A percentile compares a stretch with the other conserved stretches of the same genome.
These are phyloP conservation scores for Smithornis capensis DNA, from an alignment of 2,113 vertebrate genomes.

Conservation along the genomic window DNA sequence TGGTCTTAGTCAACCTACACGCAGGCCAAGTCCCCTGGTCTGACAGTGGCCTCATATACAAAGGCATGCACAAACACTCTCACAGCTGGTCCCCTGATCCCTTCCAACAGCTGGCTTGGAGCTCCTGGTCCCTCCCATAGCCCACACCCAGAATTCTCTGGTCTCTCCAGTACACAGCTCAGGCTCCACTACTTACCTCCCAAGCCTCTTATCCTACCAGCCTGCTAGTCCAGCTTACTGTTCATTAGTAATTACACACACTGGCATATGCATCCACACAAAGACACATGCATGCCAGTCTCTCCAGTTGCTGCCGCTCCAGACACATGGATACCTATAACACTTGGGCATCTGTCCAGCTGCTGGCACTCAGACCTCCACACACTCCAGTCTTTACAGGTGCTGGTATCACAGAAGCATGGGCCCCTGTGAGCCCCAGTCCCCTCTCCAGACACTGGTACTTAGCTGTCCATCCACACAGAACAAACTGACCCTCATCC, in stretches of 20 bases:
- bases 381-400: not conserved
- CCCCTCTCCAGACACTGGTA: not conserved
- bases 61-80: not conserved
- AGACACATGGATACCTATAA: not conserved
- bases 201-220: not conserved
- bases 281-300: accelerated
- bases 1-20: not conserved
- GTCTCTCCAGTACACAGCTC: not conserved
- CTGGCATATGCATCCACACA: not conserved
- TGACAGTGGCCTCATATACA: accelerated
- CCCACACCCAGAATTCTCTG: not conserved
- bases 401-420: not conserved
- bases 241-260: not conserved
- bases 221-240: not conserved
- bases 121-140: not conserved
- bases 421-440: not conserved
- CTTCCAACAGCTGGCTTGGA: not conserved
- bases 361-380: not conserved
- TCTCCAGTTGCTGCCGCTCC: not conserved
- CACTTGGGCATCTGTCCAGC: accelerated
- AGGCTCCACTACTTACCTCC: not conserved
- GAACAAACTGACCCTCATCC: not conserved
- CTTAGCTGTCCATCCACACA: not conserved
- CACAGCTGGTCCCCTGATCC: not conserved
- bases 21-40: not conserved